Evolutionary conservation across 1,140 invertebrate genomes (phyloP).

Genomic region (Aphidius gifuensis): DNA sequence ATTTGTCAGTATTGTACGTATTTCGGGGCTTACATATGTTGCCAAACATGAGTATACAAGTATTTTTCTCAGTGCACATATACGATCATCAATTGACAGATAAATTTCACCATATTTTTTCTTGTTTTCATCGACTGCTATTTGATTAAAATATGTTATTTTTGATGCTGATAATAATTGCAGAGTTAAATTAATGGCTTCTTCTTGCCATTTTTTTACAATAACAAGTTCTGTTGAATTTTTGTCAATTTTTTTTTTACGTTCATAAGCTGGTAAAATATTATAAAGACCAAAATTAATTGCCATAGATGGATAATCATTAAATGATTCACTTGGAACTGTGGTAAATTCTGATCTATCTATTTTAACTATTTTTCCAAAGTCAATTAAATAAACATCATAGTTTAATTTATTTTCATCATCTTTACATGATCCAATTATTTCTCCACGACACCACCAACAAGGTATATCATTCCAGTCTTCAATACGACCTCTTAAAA

Average conservation of each 20-base stretch:
- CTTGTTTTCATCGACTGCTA: neutral
- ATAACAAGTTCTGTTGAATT: conserved; percentile 10
- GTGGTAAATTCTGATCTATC: conserved; percentile 30
- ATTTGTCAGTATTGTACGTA: neutral
- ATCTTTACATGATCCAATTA: conserved; percentile 16
- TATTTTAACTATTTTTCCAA: conserved; percentile 33
- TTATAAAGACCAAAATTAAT: conserved; percentile 35
- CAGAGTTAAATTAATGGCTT: conserved; percentile 4
- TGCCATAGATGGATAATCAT: conserved; percentile 33
- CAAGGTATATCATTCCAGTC: conserved; percentile 30
- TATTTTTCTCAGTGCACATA: conserved; percentile 10
- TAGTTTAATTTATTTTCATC: conserved; percentile 25
- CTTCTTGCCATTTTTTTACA: conserved; percentile 5
- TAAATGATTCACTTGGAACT: conserved; percentile 22
- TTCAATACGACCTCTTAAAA: conserved; percentile 13
- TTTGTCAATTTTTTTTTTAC: conserved; percentile 16
- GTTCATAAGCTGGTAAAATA: conserved; percentile 34
- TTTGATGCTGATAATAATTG: neutral
- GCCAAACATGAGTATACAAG: conserved; percentile 7
- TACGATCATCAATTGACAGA: conserved; percentile 17
- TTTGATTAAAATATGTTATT: conserved; percentile 14
- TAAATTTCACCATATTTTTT: conserved; percentile 21
- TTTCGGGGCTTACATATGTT: neutral
- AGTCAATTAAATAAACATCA: conserved; percentile 40
- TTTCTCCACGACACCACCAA: conserved; percentile 36